Conservation (phyloP, 2,113 vertebrate genomes). For the Elephantulus edwardii region DNA sequence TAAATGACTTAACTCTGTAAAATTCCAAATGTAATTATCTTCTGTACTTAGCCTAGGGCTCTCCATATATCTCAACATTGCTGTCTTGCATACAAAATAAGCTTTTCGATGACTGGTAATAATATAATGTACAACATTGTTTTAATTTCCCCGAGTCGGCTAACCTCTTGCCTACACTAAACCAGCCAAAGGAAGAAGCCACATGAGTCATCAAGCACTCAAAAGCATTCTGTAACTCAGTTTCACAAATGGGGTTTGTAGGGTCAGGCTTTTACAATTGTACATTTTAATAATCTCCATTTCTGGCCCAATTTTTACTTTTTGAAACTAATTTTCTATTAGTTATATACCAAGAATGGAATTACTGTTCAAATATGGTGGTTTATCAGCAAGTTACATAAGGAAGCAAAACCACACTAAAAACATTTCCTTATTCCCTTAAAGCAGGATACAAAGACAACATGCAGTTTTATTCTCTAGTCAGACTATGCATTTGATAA, state of each 20-base stretch:
- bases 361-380: constrained; percentile 73
- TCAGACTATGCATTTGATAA: constrained; percentile 48
- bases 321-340: constrained; percentile 73
- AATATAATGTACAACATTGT: constrained; percentile 95
- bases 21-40: constrained; percentile 99
- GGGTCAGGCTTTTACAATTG: constrained; percentile 73
- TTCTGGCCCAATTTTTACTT: constrained; percentile 77
- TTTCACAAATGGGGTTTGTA: constrained; percentile 76
- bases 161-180: constrained; percentile 83
- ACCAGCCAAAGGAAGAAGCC: constrained; percentile 78
- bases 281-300: constrained; percentile 75
- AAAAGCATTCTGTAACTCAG: constrained; percentile 78
- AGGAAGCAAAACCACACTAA: constrained; percentile 66
- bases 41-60: constrained; percentile 95
- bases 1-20: constrained; percentile 99
- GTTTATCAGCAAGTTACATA: constrained; percentile 70
- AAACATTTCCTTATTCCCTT: not conserved
- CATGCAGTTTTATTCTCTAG: not conserved
- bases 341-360: constrained; percentile 70
- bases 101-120: constrained; percentile 93
- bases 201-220: constrained; percentile 78
- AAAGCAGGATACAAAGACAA: constrained; percentile 53
- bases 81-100: constrained; percentile 98
- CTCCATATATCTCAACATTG: constrained; percentile 95
- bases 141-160: constrained; percentile 87